Evolutionary conservation across 2,888 invertebrate species (phyloP).

Genomic region (Chironomus riparius): DNA sequence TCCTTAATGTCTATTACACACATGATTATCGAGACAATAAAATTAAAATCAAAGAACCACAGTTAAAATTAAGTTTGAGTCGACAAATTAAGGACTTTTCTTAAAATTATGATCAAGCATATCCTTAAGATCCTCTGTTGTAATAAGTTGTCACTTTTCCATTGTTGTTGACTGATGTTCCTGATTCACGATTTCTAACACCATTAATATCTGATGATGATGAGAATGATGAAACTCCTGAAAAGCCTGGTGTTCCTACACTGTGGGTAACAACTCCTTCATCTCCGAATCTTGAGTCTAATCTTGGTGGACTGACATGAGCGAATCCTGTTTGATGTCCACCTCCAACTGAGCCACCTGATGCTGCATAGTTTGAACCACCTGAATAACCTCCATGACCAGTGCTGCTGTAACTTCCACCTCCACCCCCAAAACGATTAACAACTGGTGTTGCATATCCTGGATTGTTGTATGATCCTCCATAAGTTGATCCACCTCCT

Average conservation of each 20-base stretch:
- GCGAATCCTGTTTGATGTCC: constrained; percentile 49
- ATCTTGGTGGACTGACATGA: constrained; percentile 49
- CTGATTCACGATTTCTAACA: constrained; percentile 49
- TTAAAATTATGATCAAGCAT: too few relatives aligned
- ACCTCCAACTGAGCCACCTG: constrained; percentile 48
- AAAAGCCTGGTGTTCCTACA: constrained; percentile 34
- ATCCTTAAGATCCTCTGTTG: constrained; percentile 35
- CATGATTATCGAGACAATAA: too few relatives aligned
- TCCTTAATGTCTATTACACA: too few relatives aligned
- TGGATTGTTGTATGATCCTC: constrained; percentile 9
- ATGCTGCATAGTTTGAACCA: constrained; percentile 43
- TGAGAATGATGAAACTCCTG: constrained; percentile 54
- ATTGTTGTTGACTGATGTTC: constrained; percentile 62
- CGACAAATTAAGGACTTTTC: too few relatives aligned
- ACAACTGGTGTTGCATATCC: not conserved
- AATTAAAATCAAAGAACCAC: too few relatives aligned
- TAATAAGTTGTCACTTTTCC: constrained; percentile 57
- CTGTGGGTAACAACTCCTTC: constrained; percentile 31
- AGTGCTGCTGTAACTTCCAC: not conserved
- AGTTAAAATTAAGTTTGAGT: too few relatives aligned
- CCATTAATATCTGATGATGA: constrained; percentile 53
- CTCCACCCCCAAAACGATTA: not conserved
- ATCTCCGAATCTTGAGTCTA: constrained; percentile 41
- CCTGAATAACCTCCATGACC: not conserved
- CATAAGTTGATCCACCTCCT: constrained; percentile 13